Base-by-base conservation (phyloP, 2,888 invertebrate genomes). In the Brachynemurus nebulosus region DNA sequence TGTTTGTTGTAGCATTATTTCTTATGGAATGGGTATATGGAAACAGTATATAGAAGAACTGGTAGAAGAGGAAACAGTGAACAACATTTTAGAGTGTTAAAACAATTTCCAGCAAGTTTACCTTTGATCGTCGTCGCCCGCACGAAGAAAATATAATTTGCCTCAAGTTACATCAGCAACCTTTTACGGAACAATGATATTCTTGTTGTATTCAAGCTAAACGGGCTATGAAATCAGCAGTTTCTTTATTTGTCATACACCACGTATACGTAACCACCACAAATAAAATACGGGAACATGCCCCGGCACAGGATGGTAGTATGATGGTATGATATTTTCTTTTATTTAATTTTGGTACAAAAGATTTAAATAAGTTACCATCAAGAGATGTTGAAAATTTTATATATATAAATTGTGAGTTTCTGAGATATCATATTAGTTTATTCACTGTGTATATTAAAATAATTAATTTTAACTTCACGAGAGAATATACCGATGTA, bases 41-140 rank as follows among this genome's bases (percentile, higher is more conserved):
- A n/a, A n/a, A n/a, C n/a, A n/a, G n/a, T n/a, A n/a, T n/a, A n/a
- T 12, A 2, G 12, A 30, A 30, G 12, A 5, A n/a, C n/a, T 12
- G 30, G 12, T 12, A 11, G 11, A 11, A 30, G 30, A 30, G n/a
- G 30, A n/a, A 30, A 30, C 30, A 30, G 30, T 30, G 30, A 30
- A 30, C 30, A n/a, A 30, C 30, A 30, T 12, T 12, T 30, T 9
- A 12, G 19, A 36, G 36, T 36, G 40, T 40, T 40, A 40, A 40
- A 40, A 40, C 40, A 40, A 40, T 40, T 40, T 40, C 40, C 40
- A 40, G 25, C 14, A 40, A 40, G 23, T 40, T 40, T 27, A 40
- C 40, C 40, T 40, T 40, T 40, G 40, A 40, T 40, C 40, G 40
- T 36, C 17, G 19, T 19, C 19, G 17, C 19, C 36, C 18, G 17